A percentile compares a stretch with the other conserved stretches of the same genome.
Evolutionary conservation across 1,140 invertebrate species (phyloP).

Genomic region (Philotrypesis tridentata): DNA sequence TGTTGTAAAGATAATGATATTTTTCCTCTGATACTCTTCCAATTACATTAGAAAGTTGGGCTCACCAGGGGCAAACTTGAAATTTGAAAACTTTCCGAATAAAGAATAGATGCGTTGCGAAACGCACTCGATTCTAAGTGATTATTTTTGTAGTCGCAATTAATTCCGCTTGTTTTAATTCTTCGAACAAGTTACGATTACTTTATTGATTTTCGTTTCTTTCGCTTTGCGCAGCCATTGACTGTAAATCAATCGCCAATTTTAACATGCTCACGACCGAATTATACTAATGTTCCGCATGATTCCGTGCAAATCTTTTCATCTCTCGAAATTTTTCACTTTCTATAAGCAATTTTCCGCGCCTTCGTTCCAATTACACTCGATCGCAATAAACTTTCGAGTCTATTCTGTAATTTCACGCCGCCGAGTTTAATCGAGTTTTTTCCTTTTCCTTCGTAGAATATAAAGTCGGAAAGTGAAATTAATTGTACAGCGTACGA

Average conservation of each 20-base stretch:
- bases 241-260: background rate
- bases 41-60: background rate
- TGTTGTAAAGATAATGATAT: background rate
- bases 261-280: background rate
- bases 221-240: background rate
- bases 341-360: background rate
- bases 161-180: constrained; percentile 18
- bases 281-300: background rate
- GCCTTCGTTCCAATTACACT: constrained; percentile 1
- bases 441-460: background rate
- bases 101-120: background rate
- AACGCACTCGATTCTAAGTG: constrained; percentile 22
- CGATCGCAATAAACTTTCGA: constrained; percentile 34
- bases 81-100: background rate
- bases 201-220: background rate
- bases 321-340: background rate
- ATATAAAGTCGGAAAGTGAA: constrained; percentile 17
- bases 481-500: constrained; percentile 39
- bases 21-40: background rate
- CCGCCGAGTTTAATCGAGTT: constrained; percentile 28
- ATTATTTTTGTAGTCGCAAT: constrained; percentile 17
- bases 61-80: background rate
- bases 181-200: constrained; percentile 32
- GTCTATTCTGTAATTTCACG: constrained; percentile 37
- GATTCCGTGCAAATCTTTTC: background rate